Evolutionary conservation across 2,113 vertebrate species (phyloP), one percentile per base, ranked within the genome.

Genomic region (Isichthys henryi): DNA sequence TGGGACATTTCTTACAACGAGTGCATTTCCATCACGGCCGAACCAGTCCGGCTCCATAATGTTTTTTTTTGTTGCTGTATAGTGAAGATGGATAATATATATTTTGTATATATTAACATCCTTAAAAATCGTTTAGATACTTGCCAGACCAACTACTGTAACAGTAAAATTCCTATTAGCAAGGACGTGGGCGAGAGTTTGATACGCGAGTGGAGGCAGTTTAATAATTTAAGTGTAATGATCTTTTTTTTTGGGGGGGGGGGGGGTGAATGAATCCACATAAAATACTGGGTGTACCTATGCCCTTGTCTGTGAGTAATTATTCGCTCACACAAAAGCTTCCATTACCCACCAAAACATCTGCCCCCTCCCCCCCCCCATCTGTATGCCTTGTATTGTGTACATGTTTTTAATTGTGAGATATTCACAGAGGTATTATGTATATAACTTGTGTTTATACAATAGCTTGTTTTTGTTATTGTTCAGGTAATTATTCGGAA

Each of bases 31-130:
- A 19, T 35, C 74, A 35, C n/a, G 62, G 62, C 35, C 31, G 11
- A 77, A 77, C 3, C 31, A 17, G 13, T 74, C 31, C n/a, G 70
- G 10, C 31, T 35, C 70, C 6, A 17, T 77, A 39, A 74, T 74
- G 70, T 3, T 17, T 17, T 17, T 17, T 74, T 31, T 77, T 77
- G 70, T 77, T 77, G 70, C 15, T 77, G 31, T 77, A 77, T 77
- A 39, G 31, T 77, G 15, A 77, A 77, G 70, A 39, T 3, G 62
- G 7, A 66, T 27, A n/a, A n/a, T n/a, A n/a, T n/a, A 46, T 48
- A 74, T 50, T 85, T 31, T 58, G 87, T 48, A 43, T 45, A 66
- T 82, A 90, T 77, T 88, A 90, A 58, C 86, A 62, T 19, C 3
- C 10, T 9, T 70, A 70, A 70, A 56, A 31, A 31, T 31, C 62